These are phyloP conservation scores for Mesopsocus fuscifrons DNA, from an alignment of 2,888 invertebrate species.

Conservation along the genomic window DNA sequence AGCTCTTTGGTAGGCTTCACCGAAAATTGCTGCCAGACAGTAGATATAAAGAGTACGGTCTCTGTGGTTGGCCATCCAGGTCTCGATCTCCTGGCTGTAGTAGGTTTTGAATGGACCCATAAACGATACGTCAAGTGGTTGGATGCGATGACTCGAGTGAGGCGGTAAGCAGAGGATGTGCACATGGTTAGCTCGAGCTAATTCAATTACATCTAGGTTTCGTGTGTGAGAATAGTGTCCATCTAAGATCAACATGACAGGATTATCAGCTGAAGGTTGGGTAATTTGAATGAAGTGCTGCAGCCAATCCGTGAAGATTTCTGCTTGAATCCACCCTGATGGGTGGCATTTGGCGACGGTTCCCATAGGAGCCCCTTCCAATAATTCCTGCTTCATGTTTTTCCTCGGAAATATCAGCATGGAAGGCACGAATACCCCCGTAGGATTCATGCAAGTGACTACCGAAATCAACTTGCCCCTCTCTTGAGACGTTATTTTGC, in stretches of 20 bases:
- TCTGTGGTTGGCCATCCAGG: not conserved
- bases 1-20: not conserved
- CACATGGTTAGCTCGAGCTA: slow-evolving; percentile 14
- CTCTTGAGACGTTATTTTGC: slow-evolving; percentile 21
- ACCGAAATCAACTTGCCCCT: slow-evolving; percentile 20
- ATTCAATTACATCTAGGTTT: slow-evolving; percentile 14
- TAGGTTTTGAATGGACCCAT: slow-evolving; percentile 14
- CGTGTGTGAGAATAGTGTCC: slow-evolving; percentile 15
- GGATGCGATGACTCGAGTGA: slow-evolving; percentile 14
- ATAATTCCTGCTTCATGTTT: slow-evolving; percentile 19
- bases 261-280: slow-evolving; percentile 17
- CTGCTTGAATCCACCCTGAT: slow-evolving; percentile 21
- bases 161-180: slow-evolving; percentile 15
- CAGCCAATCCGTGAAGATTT: slow-evolving; percentile 21
- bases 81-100: slow-evolving; percentile 7
- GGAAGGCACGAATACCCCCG: slow-evolving; percentile 21
- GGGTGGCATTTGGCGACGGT: slow-evolving; percentile 18
- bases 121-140: slow-evolving; percentile 15
- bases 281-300: slow-evolving; percentile 18
- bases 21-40: not conserved
- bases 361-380: slow-evolving; percentile 20
- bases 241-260: slow-evolving; percentile 17
- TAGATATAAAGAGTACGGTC: not conserved
- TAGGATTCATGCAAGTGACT: slow-evolving; percentile 19
- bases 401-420: slow-evolving; percentile 21